Base-by-base conservation (phyloP, 1,140 invertebrate genomes). In the Tachypleus tridentatus region DNA sequence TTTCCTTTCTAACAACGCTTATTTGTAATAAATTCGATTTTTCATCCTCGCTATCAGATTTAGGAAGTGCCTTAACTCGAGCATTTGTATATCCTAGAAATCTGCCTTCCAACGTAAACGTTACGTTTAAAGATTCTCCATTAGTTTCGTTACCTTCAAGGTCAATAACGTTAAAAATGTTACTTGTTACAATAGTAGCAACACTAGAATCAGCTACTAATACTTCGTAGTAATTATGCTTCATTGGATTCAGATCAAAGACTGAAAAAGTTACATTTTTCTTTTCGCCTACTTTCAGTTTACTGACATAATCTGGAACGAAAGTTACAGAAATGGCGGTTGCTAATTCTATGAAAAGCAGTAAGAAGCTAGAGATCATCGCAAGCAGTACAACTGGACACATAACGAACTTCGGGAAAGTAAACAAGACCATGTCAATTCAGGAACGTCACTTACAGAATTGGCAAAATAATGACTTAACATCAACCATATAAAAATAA, bases 21-120 rank as follows among this genome's bases (percentile, higher is more conserved):
- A 4, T 54, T 29, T 29, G n/a, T n/a, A n/a, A 49, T 4, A 8
- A 9, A 10, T 49, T 47, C 11, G 54, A 11, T 3, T 9, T 57
- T 47, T 56, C 57, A 4, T 29, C 58, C 4, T 54, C 9, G 7
- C 4, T 9, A 53, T 62, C 54, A 4, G 58, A 61, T 49, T 63
- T 59, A 47, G 7, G 57, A 9, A 47, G n/a, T 11, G 51, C 47
- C 6, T 56, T 64, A 9, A 76, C 63, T 50, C 70, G 72, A 7
- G 79, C 69, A 63, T 76, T 74, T 0, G 77, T 77, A 66, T 80
- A 80, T 71, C 86, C 86, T 51, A 87, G 72, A 74, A 87, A 87
- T 8, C 81, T 76, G 47, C 82, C 85, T 48, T 77, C 78, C 2
- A 86, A 66, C 66, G 81, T 81, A n/a, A 86, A 75, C 3, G 68